phyloP scores from a whole-genome alignment of 2,797 vertebrate genomes.

The Lagocephalus sceleratus region DNA sequence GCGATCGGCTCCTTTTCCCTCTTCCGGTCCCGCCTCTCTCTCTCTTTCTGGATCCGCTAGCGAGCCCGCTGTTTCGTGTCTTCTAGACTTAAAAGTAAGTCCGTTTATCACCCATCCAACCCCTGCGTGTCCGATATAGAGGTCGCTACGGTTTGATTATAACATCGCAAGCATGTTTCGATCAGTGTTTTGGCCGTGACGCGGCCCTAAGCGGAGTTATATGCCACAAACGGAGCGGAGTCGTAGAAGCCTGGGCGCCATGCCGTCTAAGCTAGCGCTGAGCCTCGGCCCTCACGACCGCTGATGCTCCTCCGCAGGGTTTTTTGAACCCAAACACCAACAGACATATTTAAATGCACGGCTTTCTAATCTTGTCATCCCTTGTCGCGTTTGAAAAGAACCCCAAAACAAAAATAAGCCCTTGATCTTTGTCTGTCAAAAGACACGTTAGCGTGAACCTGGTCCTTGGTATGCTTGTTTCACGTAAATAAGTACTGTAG shows the following conservation, averaged over 20 bases:
- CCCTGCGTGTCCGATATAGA: accelerated
- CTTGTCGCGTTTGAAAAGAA: too few species aligned
- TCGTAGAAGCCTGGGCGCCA: slow-evolving; percentile 26
- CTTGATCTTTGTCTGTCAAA: too few species aligned
- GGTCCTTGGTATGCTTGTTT: too few species aligned
- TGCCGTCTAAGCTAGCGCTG: slow-evolving; percentile 11
- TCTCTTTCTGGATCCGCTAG: slow-evolving; percentile 66
- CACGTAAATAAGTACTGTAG: too few species aligned
- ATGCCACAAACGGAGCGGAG: too few species aligned
- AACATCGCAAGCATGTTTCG: background rate
- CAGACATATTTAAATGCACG: background rate
- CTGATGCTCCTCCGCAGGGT: accelerated
- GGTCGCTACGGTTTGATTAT: background rate
- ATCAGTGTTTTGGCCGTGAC: too few species aligned
- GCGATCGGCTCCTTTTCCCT: background rate
- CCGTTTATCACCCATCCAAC: background rate
- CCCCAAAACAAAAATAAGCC: too few species aligned
- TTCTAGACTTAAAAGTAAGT: slow-evolving; percentile 87
- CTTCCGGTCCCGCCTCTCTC: slow-evolving; percentile 11
- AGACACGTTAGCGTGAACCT: too few species aligned
- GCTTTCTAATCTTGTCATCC: too few species aligned
- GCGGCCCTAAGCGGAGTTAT: too few species aligned
- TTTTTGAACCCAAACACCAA: background rate
- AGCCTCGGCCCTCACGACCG: accelerated
- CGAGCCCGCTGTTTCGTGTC: slow-evolving; percentile 87